These are phyloP conservation scores for Acanthaster planci DNA, from an alignment of 35 echinoderm and acorn worm genomes.

Conservation along the genomic window DNA sequence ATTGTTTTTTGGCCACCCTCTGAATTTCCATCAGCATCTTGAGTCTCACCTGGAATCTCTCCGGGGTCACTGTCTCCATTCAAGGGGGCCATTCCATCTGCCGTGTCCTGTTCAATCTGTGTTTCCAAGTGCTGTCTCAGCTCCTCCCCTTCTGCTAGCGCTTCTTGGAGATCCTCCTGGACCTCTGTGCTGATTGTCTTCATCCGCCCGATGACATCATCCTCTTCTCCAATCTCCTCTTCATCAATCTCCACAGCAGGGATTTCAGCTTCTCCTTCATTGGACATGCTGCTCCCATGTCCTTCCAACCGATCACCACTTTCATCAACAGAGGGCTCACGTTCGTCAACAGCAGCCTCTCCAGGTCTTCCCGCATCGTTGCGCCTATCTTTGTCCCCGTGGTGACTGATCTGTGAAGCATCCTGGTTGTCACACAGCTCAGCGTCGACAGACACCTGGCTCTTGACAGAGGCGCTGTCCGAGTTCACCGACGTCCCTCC, in stretches of 20 bases:
- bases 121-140: conserved; percentile 29
- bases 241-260: background rate
- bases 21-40: conserved; percentile 10
- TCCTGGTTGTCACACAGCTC: background rate
- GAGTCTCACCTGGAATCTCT: background rate
- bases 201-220: conserved; percentile 16
- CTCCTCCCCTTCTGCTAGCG: conserved; percentile 55
- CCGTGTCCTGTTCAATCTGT: conserved; percentile 17
- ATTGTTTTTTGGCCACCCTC: background rate
- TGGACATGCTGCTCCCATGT: background rate
- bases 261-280: background rate
- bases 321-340: too few relatives aligned
- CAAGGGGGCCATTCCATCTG: background rate
- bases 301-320: conserved; percentile 1
- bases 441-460: background rate
- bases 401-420: background rate
- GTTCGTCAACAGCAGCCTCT: too few relatives aligned
- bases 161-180: conserved; percentile 58
- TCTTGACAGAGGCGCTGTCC: conserved; percentile 1
- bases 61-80: background rate
- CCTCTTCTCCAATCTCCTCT: conserved; percentile 23
- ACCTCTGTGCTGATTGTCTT: conserved; percentile 47
- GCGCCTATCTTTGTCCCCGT: background rate
- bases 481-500: background rate
- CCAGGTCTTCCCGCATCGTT: too few relatives aligned